Evolutionary conservation across 1,140 invertebrate genomes (phyloP).

Genomic region (Wasmannia auropunctata): DNA sequence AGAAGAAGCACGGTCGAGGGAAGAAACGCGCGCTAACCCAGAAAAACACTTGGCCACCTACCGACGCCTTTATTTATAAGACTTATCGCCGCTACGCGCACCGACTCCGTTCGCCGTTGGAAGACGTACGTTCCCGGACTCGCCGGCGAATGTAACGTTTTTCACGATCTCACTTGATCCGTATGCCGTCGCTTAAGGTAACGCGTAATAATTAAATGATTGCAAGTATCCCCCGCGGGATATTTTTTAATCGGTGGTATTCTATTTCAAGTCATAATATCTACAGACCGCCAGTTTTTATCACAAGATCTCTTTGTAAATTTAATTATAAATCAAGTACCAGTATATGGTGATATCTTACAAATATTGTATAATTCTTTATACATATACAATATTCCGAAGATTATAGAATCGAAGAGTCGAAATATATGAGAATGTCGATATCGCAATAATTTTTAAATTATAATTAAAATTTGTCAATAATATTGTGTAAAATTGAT

Average conservation of each 20-base stretch:
- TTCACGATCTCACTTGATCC: neutral
- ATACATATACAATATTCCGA: no score
- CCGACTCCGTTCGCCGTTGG: neutral
- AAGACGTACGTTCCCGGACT: neutral
- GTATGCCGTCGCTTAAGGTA: neutral
- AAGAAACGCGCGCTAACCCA: constrained; percentile 61
- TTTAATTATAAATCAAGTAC: neutral
- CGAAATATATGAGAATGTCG: no score
- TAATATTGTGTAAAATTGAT: no score
- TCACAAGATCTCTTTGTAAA: neutral
- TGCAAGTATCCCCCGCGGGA: neutral
- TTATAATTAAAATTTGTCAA: no score
- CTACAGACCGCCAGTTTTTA: neutral
- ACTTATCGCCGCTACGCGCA: constrained; percentile 18
- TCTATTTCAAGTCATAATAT: constrained; percentile 10
- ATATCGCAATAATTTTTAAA: no score
- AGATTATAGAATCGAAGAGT: no score
- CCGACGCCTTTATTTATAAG: constrained; percentile 59
- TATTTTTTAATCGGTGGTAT: neutral
- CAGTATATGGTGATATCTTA: neutral
- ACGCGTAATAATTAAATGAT: constrained; percentile 18
- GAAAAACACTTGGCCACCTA: constrained; percentile 67
- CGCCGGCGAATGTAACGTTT: neutral
- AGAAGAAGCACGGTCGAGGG: constrained; percentile 1
- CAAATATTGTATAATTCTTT: neutral